Percentiles rank a stretch among this genome's conserved stretches.
phyloP scores from a whole-genome alignment of 1,140 invertebrate species.

The Plectus sambesii region DNA sequence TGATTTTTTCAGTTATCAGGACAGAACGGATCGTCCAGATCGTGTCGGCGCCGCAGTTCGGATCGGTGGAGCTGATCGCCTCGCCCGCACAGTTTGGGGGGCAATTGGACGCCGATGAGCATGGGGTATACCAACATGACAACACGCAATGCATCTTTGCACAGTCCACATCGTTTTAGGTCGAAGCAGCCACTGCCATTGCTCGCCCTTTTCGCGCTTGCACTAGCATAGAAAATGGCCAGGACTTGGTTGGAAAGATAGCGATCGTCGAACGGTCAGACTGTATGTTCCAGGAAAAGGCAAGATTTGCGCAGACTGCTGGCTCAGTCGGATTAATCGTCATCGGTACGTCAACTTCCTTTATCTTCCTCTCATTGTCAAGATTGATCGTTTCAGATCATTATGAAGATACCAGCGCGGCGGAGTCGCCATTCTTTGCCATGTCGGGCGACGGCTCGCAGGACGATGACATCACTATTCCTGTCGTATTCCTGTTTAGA shows the following conservation, averaged over 20 bases:
- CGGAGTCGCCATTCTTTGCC: conserved; percentile 70
- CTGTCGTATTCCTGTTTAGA: conserved; percentile 78
- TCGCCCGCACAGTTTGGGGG: conserved; percentile 83
- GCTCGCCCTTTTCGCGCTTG: conserved; percentile 63
- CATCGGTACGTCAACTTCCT: conserved; percentile 49
- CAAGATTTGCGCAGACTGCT: conserved; percentile 60
- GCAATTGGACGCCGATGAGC: conserved; percentile 52
- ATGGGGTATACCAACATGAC: conserved; percentile 8
- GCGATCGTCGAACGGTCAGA: conserved; percentile 71
- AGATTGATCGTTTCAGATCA: conserved; percentile 57
- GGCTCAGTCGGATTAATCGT: conserved; percentile 75
- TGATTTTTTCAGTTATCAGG: too few species aligned
- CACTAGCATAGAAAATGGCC: conserved; percentile 55
- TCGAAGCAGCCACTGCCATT: conserved; percentile 53
- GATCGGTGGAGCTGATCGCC: conserved; percentile 55
- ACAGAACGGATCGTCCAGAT: conserved; percentile 28
- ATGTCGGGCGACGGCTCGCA: conserved; percentile 69
- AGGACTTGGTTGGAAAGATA: conserved; percentile 61
- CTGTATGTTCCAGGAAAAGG: conserved; percentile 92
- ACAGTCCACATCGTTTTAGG: conserved; percentile 21
- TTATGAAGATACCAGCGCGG: conserved; percentile 59
- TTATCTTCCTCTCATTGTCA: conserved; percentile 1
- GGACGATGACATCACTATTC: conserved; percentile 72
- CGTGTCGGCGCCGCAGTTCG: conserved; percentile 27
- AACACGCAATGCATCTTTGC: neutral